These are phyloP conservation scores for Oscheius sp. DNA, from an alignment of 2,888 invertebrate genomes.

Conservation along the genomic window DNA sequence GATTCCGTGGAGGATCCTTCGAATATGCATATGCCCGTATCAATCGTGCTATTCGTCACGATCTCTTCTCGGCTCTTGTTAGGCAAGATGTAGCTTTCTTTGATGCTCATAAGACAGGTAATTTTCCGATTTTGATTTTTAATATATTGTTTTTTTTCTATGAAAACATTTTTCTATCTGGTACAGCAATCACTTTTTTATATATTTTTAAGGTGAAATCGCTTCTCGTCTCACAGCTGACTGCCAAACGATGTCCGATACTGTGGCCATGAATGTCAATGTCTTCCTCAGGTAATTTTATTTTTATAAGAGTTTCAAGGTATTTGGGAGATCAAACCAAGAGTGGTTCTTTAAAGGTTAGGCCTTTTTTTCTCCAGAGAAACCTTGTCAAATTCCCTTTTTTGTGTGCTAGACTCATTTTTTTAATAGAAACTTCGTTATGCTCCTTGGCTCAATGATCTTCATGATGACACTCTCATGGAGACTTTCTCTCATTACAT, in stretches of 20 bases:
- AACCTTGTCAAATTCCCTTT: too few relatives aligned
- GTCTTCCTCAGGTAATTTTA: conserved; percentile 67
- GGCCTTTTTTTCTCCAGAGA: too few relatives aligned
- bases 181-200: not conserved
- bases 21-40: conserved; percentile 70
- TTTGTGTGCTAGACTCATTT: too few relatives aligned
- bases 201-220: conserved; percentile 66
- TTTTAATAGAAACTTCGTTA: conserved; percentile 69
- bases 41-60: conserved; percentile 69
- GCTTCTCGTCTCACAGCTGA: conserved; percentile 72
- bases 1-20: conserved; percentile 71
- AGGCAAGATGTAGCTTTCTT: conserved; percentile 72
- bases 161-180: too few relatives aligned
- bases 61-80: conserved; percentile 70
- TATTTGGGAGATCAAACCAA: too few relatives aligned
- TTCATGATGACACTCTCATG: conserved; percentile 73
- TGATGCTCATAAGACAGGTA: conserved; percentile 73
- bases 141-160: too few relatives aligned
- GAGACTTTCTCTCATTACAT: conserved; percentile 71
- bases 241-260: conserved; percentile 72
- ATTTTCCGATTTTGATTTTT: too few relatives aligned
- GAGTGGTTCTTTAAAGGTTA: too few relatives aligned
- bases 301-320: too few relatives aligned
- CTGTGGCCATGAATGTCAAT: conserved; percentile 71
- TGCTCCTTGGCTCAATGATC: conserved; percentile 71